phyloP scores from a whole-genome alignment of 2,888 invertebrate genomes.

The Caenorhabditis imperialis region DNA sequence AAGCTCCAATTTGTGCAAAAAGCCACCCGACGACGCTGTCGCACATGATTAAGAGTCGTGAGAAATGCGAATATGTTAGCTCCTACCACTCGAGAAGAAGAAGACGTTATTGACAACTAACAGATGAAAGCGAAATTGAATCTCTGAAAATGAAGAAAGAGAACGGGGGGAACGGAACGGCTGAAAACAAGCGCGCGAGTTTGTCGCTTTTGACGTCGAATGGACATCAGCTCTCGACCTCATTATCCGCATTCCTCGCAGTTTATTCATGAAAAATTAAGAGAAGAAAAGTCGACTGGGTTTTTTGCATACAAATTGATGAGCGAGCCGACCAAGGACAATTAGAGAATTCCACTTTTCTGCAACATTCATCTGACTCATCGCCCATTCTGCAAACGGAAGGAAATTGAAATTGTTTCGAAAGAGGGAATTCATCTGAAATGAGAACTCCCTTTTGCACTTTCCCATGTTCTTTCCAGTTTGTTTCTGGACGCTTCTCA shows the following conservation, averaged over 20 bases:
- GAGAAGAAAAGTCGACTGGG: background rate
- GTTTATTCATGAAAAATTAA: constrained; percentile 51
- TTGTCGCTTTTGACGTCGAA: too few relatives aligned
- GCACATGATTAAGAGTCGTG: constrained; percentile 42
- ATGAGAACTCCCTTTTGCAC: too few relatives aligned
- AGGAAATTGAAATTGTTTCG: too few relatives aligned
- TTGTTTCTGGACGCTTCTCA: too few relatives aligned
- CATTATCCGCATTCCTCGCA: constrained; percentile 41
- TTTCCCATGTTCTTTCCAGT: too few relatives aligned
- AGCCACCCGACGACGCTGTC: constrained; percentile 15
- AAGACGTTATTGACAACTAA: too few relatives aligned
- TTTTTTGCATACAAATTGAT: constrained; percentile 51
- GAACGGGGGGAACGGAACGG: too few relatives aligned
- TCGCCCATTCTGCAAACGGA: constrained; percentile 17
- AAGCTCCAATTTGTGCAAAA: constrained; percentile 14
- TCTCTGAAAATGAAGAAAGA: too few relatives aligned
- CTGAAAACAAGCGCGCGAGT: too few relatives aligned
- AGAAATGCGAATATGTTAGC: constrained; percentile 27
- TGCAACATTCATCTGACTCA: constrained; percentile 35
- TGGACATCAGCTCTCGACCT: constrained; percentile 14
- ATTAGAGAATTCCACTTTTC: background rate
- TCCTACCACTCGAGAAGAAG: too few relatives aligned
- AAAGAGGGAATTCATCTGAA: too few relatives aligned
- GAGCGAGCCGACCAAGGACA: constrained; percentile 1
- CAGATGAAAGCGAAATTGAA: too few relatives aligned